Base-by-base conservation (phyloP, 2,888 invertebrate species). In the Chymomyza fuscimana region DNA sequence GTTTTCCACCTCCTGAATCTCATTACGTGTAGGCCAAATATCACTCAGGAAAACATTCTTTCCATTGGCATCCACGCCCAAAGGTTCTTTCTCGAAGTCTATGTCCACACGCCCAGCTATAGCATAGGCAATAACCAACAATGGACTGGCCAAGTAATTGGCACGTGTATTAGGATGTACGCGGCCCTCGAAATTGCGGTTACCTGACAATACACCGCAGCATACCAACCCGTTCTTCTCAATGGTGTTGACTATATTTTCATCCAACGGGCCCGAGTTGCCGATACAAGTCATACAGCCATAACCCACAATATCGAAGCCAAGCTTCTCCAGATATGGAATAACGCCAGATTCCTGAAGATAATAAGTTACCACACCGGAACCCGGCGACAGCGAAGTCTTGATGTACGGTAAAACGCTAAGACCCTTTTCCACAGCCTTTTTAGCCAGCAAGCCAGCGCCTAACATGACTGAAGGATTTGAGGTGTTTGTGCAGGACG, bases 211-310 rank as follows among this genome's bases (percentile, higher is more conserved):
- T 0, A 99, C 98, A 0, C 99, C 98, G 89, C 97, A 97, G 87
- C 98, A 98, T 0, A 99, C 97, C 58, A 99, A 93, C 90, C 97
- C 97, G 89, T 97, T 97, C 95, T 97, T 96, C 90, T 98, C 98
- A 77, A 98, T 97, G 1, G 97, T 97, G 85, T 96, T 96, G 0
- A 95, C 96, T n/a, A 98, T 96, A 81, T 96, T 94, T 64, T 98
- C 98, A 66, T 97, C 96, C 0, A 99, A 94, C 0, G 98, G 98
- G 0, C 99, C 99, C 5, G 97, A 97, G 93, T 99, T 99, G 0
- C 99, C 99, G 81, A 99, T 99, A 90, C 99, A 99, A 0, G 99
- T 99, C 99, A 99, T 99, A 91, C 99, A 99, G 0, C 99, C 99
- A 89, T 99, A 99, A n/a, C 99, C 99, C 1, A 99, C 98, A 62